These are phyloP conservation scores for Romanogobio albipinnatus DNA, from an alignment of 2,113 vertebrate species.

Conservation along the genomic window DNA sequence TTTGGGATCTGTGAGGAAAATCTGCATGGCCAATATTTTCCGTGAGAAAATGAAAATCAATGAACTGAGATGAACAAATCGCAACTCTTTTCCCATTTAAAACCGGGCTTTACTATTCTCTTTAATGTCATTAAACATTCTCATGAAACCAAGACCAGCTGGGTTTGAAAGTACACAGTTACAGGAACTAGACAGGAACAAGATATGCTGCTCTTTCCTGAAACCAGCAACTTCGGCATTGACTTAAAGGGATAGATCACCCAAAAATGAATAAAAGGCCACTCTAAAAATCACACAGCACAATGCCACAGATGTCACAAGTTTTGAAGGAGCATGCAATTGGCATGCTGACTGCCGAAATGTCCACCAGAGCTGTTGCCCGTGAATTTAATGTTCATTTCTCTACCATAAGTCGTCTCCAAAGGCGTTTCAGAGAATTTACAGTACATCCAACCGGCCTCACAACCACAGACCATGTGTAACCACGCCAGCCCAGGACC, in stretches of 20 bases:
- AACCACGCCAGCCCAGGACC: too few relatives aligned
- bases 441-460: too few relatives aligned
- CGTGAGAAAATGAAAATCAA: constrained; percentile 16
- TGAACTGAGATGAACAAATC: constrained; percentile 32
- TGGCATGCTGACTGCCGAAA: too few relatives aligned
- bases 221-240: not conserved
- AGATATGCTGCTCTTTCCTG: constrained; percentile 3
- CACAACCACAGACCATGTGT: too few relatives aligned
- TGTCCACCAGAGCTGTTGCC: too few relatives aligned
- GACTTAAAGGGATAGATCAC: not conserved
- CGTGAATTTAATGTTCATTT: too few relatives aligned
- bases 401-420: too few relatives aligned
- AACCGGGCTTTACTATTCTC: constrained; percentile 4
- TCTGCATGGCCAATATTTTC: constrained; percentile 30
- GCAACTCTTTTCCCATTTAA: constrained; percentile 28
- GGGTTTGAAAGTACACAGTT: constrained; percentile 13
- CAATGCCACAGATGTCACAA: too few relatives aligned
- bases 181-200: constrained; percentile 2
- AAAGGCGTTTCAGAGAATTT: too few relatives aligned
- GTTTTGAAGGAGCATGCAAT: too few relatives aligned
- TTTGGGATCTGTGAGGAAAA: constrained; percentile 27
- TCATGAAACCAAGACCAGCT: constrained; percentile 2
- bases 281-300: too few relatives aligned
- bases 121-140: not conserved
- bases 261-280: not conserved